Evolutionary conservation across 1,140 invertebrate species (phyloP), one percentile per base, ranked within the genome.

Genomic region (Scaptomyza montana): DNA sequence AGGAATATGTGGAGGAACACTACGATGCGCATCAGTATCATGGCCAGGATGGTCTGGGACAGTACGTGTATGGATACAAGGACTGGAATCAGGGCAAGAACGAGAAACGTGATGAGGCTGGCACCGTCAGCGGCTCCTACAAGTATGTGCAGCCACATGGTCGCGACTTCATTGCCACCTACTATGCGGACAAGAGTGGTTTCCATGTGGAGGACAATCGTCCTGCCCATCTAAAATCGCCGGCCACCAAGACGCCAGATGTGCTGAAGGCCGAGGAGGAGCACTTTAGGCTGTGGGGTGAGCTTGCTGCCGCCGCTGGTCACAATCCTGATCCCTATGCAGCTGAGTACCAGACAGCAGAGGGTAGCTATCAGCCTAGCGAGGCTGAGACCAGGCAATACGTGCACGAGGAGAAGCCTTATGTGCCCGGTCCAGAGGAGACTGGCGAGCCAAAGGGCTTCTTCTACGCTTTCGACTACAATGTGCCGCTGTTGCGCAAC

Each of bases 121-220:
- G 91, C 25, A 90, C 67, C 3, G 91, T 92, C 0, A 86, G 67
- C n/a, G 91, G 91, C 13, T 79, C 90, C 6, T 92, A 92, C 59
- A 91, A 92, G 49, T 92, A 92, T 72, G 86, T 91, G 12, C 82
- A 91, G 65, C 91, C 91, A 7, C 80, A 85, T 89, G 91, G 91
- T 16, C 79, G 90, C 16, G 91, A 92, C 55, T 91, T 92, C 45
- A 53, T 90, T 51, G 94, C 94, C 2, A 93, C 93, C 49, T 95
- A 95, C 81, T 95, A 94, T 93, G 94, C 94, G 54, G 94, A 95
- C 80, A 92, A 92, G 72, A 92, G 93, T 64, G 94, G 94, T 43
- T 95, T 95, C 93, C 94, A 95, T 92, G 94, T 95, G 61, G 93
- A 94, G 61, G 94, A 95, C 84, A 95, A 95, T 81, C 92, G 95